Evolutionary conservation across 2,113 vertebrate species (phyloP).

Genomic region (Scolopax mira): DNA sequence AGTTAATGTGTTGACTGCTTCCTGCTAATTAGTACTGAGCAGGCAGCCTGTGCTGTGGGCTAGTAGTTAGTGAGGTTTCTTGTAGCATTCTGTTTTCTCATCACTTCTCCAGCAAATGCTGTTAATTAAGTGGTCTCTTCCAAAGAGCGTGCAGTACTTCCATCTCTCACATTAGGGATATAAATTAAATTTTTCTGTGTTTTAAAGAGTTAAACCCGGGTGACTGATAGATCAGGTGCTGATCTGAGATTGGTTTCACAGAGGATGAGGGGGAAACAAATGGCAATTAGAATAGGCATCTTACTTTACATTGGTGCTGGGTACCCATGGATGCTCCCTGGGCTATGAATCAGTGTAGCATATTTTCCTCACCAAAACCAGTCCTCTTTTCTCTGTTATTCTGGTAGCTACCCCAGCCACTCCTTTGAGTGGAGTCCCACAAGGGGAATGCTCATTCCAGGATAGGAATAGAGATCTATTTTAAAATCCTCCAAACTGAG

Average conservation of each 20-base stretch:
- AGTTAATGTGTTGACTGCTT: not conserved
- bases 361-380: not conserved
- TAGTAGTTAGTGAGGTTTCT: not conserved
- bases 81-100: not conserved
- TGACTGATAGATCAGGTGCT: not conserved
- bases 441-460: not conserved
- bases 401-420: not conserved
- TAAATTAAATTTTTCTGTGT: not conserved
- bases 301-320: not conserved
- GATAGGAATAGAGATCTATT: conserved; percentile 1
- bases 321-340: not conserved
- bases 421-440: not conserved
- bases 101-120: not conserved
- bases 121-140: not conserved
- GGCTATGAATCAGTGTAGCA: not conserved
- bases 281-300: not conserved
- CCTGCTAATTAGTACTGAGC: not conserved
- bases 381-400: not conserved
- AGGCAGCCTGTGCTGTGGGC: not conserved
- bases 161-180: not conserved
- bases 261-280: not conserved
- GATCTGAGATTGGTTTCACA: not conserved
- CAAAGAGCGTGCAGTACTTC: not conserved
- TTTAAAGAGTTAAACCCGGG: not conserved
- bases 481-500: not conserved